phyloP scores from a whole-genome alignment of 2,797 vertebrate genomes.

The Mastacembelus armatus region DNA sequence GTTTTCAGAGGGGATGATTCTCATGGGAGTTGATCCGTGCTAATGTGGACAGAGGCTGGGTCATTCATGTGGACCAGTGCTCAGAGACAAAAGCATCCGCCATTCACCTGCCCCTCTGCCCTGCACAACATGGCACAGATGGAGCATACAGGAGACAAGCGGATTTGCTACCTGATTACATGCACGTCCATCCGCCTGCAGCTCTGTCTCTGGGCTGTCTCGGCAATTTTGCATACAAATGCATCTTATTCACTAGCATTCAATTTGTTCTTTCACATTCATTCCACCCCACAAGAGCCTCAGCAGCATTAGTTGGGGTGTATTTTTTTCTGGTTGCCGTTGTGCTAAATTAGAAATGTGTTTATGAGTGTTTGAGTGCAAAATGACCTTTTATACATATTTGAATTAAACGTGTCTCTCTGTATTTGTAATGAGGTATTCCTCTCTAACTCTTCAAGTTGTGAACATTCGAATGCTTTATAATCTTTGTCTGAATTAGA shows the following conservation, averaged over 20 bases:
- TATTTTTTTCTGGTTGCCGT: slow-evolving; percentile 8
- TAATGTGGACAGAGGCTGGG: slow-evolving; percentile 72
- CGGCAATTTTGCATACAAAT: slow-evolving; percentile 74
- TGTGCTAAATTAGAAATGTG: slow-evolving; percentile 38
- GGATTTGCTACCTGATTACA: slow-evolving; percentile 73
- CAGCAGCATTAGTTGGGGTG: slow-evolving; percentile 38
- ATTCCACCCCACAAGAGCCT: slow-evolving; percentile 30
- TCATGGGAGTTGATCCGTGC: slow-evolving; percentile 70
- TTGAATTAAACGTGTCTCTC: slow-evolving; percentile 27
- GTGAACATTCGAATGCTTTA: slow-evolving; percentile 30
- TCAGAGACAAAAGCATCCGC: slow-evolving; percentile 69
- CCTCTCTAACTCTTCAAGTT: slow-evolving; percentile 13
- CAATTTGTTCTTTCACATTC: slow-evolving; percentile 56
- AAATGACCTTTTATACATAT: slow-evolving; percentile 42
- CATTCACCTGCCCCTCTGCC: slow-evolving; percentile 44
- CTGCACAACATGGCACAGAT: slow-evolving; percentile 9
- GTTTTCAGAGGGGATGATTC: slow-evolving; percentile 59
- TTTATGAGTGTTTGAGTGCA: slow-evolving; percentile 44
- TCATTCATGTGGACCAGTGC: slow-evolving; percentile 75
- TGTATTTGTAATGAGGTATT: slow-evolving; percentile 12
- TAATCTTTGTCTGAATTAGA: slow-evolving; percentile 6
- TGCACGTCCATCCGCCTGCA: slow-evolving; percentile 61
- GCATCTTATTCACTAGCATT: slow-evolving; percentile 61
- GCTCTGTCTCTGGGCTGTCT: slow-evolving; percentile 58
- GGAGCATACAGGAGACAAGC: slow-evolving; percentile 36